These are phyloP conservation scores for Sparus aurata DNA, from an alignment of 2,797 vertebrate species.

Conservation along the genomic window DNA sequence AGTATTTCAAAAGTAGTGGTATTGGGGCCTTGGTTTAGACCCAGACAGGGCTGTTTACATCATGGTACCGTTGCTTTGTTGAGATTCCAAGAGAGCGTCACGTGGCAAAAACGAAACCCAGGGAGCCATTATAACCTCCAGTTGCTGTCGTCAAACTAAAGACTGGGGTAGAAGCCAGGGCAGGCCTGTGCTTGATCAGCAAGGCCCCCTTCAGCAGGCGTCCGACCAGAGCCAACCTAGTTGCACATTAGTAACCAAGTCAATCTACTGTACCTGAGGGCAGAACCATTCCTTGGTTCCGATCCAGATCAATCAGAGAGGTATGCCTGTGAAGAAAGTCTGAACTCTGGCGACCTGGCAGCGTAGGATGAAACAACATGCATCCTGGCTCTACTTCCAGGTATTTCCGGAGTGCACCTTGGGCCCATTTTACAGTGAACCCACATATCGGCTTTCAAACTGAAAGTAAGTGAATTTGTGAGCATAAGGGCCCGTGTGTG, in stretches of 20 bases:
- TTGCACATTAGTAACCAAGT: conserved; percentile 52
- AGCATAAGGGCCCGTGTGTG: conserved; percentile 29
- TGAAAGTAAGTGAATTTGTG: conserved; percentile 72
- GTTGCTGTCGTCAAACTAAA: conserved; percentile 38
- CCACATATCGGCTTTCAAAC: conserved; percentile 74
- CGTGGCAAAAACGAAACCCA: conserved; percentile 36
- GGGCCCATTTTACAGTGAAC: conserved; percentile 78
- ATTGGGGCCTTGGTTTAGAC: conserved; percentile 24
- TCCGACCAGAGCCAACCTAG: conserved; percentile 53
- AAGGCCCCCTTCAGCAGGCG: conserved; percentile 49
- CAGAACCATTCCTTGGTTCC: conserved; percentile 57
- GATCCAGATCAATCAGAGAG: conserved; percentile 74
- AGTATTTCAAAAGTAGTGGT: conserved; percentile 54
- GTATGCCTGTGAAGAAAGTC: conserved; percentile 71
- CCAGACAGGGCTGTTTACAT: conserved; percentile 42
- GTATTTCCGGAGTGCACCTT: conserved; percentile 84
- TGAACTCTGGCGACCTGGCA: conserved; percentile 76
- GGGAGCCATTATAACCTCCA: conserved; percentile 49
- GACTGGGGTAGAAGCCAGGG: conserved; percentile 29
- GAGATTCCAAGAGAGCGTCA: conserved; percentile 40
- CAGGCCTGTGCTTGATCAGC: conserved; percentile 67
- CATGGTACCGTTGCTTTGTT: conserved; percentile 49
- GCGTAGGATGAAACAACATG: conserved; percentile 77
- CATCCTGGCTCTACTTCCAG: conserved; percentile 71
- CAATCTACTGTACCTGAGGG: conserved; percentile 61